Percentiles rank a stretch among this genome's conserved stretches.
Evolutionary conservation across 2,797 vertebrate species (phyloP).

Genomic region (Eulemur coronatus): DNA sequence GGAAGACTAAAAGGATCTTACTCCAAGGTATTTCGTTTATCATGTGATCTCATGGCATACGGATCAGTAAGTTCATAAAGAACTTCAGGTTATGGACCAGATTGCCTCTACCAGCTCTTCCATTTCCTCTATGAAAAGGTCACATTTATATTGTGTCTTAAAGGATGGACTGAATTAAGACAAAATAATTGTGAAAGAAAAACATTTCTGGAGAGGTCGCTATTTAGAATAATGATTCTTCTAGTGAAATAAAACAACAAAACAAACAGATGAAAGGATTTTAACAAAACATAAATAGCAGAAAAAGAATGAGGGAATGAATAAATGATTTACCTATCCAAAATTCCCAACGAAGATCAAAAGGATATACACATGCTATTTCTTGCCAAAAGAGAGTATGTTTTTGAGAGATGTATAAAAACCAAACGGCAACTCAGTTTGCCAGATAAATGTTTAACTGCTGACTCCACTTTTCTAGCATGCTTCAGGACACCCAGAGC

Average conservation of each 20-base stretch:
- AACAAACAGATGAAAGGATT: conserved; percentile 7
- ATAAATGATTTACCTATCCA: not conserved
- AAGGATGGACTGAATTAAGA: not conserved
- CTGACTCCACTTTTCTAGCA: not conserved
- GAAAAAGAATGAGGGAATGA: conserved; percentile 36
- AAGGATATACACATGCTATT: not conserved
- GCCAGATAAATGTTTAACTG: not conserved
- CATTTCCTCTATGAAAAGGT: conserved; percentile 17
- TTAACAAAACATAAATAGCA: conserved; percentile 44
- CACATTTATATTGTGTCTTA: not conserved
- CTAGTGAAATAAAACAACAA: conserved; percentile 29
- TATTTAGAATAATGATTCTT: not conserved
- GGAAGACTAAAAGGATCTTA: conserved; percentile 15
- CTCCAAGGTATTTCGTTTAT: conserved; percentile 5
- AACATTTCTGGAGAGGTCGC: not conserved
- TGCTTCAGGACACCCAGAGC: not conserved
- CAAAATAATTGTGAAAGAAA: not conserved
- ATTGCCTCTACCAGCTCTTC: not conserved
- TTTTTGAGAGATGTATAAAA: not conserved
- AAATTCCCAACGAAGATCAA: conserved; percentile 27
- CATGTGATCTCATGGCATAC: not conserved
- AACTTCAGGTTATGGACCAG: not conserved
- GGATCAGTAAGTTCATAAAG: conserved; percentile 4
- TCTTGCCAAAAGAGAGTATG: not conserved
- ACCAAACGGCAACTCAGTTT: not conserved